phyloP scores from a whole-genome alignment of 2,113 vertebrate species.

The Pollimyrus isidori region DNA sequence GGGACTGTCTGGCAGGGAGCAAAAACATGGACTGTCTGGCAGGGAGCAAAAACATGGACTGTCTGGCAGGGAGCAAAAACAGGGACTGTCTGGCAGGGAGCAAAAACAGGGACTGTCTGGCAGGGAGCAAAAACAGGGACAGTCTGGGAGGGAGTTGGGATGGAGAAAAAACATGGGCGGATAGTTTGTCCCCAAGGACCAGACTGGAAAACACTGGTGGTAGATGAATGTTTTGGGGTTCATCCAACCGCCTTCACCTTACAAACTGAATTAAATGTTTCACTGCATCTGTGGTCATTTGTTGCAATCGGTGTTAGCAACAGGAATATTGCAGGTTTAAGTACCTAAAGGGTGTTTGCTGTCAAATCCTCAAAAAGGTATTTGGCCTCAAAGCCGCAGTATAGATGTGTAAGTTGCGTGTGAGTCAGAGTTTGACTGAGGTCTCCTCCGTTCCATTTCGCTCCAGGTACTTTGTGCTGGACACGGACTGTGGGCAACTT shows the following conservation, averaged over 20 bases:
- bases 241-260: neutral
- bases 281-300: neutral
- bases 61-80: too few species aligned
- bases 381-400: neutral
- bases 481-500: slow-evolving; percentile 79
- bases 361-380: neutral
- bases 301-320: neutral
- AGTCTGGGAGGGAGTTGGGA: too few species aligned
- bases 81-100: too few species aligned
- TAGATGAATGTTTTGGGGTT: neutral
- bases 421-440: neutral
- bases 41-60: too few species aligned
- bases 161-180: too few species aligned
- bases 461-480: slow-evolving; percentile 77
- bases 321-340: neutral
- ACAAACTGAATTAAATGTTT: neutral
- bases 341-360: neutral
- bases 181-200: too few species aligned
- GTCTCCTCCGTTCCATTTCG: neutral
- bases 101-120: too few species aligned
- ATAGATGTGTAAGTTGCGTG: neutral
- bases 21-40: too few species aligned
- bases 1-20: too few species aligned
- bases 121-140: too few species aligned
- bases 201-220: neutral